Base-by-base conservation (phyloP, 92 coral and sea anemone species). In the Heliopora coerulea region DNA sequence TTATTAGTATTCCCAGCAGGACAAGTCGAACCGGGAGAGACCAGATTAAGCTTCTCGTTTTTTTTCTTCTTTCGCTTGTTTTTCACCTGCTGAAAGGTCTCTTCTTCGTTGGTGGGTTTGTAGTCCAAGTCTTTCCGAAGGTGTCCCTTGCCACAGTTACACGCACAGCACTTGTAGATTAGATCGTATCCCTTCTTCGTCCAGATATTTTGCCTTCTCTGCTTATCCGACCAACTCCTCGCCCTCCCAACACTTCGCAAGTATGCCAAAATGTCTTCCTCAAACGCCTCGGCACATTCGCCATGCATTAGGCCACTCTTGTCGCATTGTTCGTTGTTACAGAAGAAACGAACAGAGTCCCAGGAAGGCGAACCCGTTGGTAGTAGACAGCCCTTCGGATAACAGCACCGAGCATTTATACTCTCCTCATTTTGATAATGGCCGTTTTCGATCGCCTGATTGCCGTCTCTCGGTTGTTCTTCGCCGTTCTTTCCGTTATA, bases 151-250 rank as follows among this genome's bases (percentile, higher is more conserved):
- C 91, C 96, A 66, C 98, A 93, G n/a, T 72, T 78, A 76, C 98
- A 93, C 39, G 96, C 96, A 52, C 98, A 93, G 64, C 98, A 89
- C 75, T 93, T 93, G 85, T 91, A 93, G 1, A 96, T 92, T 29
- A 93, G 84, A 84, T 93, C 98, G 72, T 93, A 93, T 49, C 98
- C 98, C 50, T 90, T 93, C 88, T 93, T 93, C 48, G 98, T 93
- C 98, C 98, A 93, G 74, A 93, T 93, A 82, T 93, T 93, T 59
- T 93, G 98, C 17, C 98, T 78, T 59, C 98, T 74, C 81, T 93
- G 98, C 66, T 90, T 90, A 75, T 93, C 98, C 29, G 96, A 89
- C 98, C 98, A 93, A 78, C 98, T 93, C 52, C 98, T 83, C 15
- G 98, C 98, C 63, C 98, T 82, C 13, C 98, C 98, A 4, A 96